Conservation (phyloP, 2,797 vertebrate genomes). For the Scolopax bukidnonensis region DNA sequence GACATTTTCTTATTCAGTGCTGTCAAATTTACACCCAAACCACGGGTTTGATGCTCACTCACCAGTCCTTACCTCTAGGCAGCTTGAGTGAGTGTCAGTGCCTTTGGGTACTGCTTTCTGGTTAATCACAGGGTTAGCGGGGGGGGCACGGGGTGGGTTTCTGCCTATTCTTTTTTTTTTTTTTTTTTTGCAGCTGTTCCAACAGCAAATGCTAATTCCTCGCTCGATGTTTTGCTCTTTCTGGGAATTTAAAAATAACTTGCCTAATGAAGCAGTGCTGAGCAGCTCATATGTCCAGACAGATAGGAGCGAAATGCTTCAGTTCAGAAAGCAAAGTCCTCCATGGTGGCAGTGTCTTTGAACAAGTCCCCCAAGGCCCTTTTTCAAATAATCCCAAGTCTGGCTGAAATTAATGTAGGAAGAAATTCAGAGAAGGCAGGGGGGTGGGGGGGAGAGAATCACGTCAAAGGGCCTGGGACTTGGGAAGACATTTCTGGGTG, state of each 20-base stretch:
- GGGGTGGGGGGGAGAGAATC: neutral
- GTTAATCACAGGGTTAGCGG: slow-evolving; percentile 20
- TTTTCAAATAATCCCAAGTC: slow-evolving; percentile 37
- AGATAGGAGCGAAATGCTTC: slow-evolving; percentile 58
- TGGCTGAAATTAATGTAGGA: slow-evolving; percentile 50
- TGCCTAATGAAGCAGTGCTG: slow-evolving; percentile 53
- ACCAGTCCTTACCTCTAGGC: neutral
- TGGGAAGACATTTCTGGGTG: slow-evolving; percentile 16
- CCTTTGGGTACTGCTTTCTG: neutral
- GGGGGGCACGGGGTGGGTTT: neutral
- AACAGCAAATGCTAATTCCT: slow-evolving; percentile 52
- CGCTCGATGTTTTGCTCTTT: slow-evolving; percentile 56
- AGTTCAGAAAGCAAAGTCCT: slow-evolving; percentile 41
- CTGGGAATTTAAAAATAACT: slow-evolving; percentile 71
- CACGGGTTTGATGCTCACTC: neutral
- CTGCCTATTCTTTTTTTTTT: neutral
- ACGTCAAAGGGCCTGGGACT: neutral
- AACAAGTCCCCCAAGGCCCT: slow-evolving; percentile 39
- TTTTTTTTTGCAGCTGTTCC: slow-evolving; percentile 29
- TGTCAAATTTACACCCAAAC: neutral
- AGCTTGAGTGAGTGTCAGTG: neutral
- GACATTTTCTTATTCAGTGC: neutral
- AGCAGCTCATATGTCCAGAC: slow-evolving; percentile 55
- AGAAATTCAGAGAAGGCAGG: slow-evolving; percentile 26
- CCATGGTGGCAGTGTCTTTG: slow-evolving; percentile 39